Base-by-base conservation (phyloP, 2,113 vertebrate species). In the Hypanus sabinus region DNA sequence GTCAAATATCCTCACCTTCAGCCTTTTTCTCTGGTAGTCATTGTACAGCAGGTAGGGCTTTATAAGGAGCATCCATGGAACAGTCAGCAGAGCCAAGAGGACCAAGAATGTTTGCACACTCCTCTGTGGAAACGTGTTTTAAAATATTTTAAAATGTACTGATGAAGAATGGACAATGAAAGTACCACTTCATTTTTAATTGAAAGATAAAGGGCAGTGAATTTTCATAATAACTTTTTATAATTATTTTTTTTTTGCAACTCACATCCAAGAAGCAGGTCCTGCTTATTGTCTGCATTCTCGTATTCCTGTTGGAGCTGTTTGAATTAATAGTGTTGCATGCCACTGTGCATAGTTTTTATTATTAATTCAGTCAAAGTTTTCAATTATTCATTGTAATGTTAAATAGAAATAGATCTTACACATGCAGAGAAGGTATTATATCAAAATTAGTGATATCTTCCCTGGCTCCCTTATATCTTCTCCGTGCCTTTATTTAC, bases 41-140 rank as follows among this genome's bases (percentile, higher is more conserved):
- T 93, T 95, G 94, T 95, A 95, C 46, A 95, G 62, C 12, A 96
- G 94, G 2, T 95, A 57, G n/a, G 95, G 95, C 30, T 96, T 96
- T 38, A 94, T 79, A 83, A 96, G 85, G 12, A 96, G 94, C 94
- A 96, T 94, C 94, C 95, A 94, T 27, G 95, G 95, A 27, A 96
- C 94, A 94, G 95, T 95, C n/a, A 95, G 38, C 30, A 95, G 36
- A 85, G 95, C 95, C 73, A 94, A 77, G 36, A 95, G 71, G 62
- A 96, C 94, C 85, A 96, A 83, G 71, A 95, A 95, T 30, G 94
- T 96, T 94, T 96, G 95, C 10, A 96, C 76, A 20, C 94, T 94
- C 79, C 95, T 95, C 95, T 95, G 70, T 57, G 46, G 73, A 68
- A 60, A 77, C 9, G 0, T 30, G 22, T 14, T 30, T 62, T 33